Evolutionary conservation across 2,888 invertebrate species (phyloP).

Genomic region (Xestia xanthographa): DNA sequence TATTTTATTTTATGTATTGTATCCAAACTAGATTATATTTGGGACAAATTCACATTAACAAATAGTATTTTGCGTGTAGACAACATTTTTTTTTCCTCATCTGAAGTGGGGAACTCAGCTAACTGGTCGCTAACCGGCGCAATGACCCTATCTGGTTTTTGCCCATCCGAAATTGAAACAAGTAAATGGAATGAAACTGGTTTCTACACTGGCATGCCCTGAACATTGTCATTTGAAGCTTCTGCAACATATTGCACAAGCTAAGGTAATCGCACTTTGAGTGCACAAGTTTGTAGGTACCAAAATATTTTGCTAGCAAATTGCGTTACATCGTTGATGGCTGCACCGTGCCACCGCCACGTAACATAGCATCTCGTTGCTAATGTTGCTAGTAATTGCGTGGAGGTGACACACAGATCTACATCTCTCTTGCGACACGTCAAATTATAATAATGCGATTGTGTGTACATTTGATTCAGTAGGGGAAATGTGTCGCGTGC

Average conservation of each 20-base stretch:
- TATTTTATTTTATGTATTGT: no score
- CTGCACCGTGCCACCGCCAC: constrained; percentile 49
- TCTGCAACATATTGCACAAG: constrained; percentile 41
- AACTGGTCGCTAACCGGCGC: no score
- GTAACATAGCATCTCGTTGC: constrained; percentile 52
- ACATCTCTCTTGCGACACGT: constrained; percentile 51
- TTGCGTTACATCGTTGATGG: constrained; percentile 42
- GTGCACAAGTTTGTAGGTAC: constrained; percentile 42
- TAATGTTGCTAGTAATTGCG: constrained; percentile 65
- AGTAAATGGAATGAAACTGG: constrained; percentile 28
- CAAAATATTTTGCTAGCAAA: constrained; percentile 53
- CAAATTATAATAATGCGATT: constrained; percentile 27
- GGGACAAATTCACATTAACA: no score
- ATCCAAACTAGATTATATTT: no score
- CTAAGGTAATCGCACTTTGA: constrained; percentile 43
- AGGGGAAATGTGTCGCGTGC: background rate
- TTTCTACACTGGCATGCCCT: constrained; percentile 18
- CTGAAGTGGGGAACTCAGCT: no score
- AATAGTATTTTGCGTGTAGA: no score
- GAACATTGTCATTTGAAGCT: constrained; percentile 36
- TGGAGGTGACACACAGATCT: constrained; percentile 42
- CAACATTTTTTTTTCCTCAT: no score
- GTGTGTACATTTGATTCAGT: constrained; percentile 6
- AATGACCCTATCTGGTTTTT: constrained; percentile 39
- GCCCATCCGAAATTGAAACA: constrained; percentile 33